Evolutionary conservation across 2,113 vertebrate species (phyloP), one percentile per base, ranked within the genome.

Genomic region (Eidolon helvum): DNA sequence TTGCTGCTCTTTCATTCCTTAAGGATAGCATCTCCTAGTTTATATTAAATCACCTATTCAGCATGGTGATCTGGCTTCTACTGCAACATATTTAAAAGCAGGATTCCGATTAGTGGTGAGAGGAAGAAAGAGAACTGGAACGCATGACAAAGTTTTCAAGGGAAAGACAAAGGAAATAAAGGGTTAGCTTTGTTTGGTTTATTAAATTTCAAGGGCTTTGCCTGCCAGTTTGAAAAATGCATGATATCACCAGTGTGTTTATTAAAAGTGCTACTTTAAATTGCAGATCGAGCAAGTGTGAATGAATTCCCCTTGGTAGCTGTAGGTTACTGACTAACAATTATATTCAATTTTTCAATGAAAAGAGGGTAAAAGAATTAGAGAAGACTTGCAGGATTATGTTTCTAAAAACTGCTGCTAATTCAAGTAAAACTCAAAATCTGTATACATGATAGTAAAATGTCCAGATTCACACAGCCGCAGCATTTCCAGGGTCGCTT

Each of bases 231-330:
- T 97, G 71, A 96, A 95, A 95, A 97, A 91, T 84, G 68, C 78
- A 35, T 91, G 85, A n/a, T 95, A 63, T 90, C 78, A 96, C 30
- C 90, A 82, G 74, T 38, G 26, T 38, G 9, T 97, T 97, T 97
- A 78, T 91, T 96, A 90, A 96, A 96, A 95, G n/a, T 87, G 78
- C 40, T 96, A 91, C 91, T 95, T 92, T 95, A 97, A 93, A 95
- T 90, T 87, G 87, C 79, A 93, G 80, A 96, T 80, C 88, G 57
- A 98, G 90, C 91, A 90, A 97, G 75, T 69, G 89, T 40, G 75
- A 91, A 88, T 40, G 75, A 91, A 88, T 90, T 65, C 40, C 40
- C 75, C 79, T 72, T 48, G 74, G 74, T 84, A 85, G 74, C 35
- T 59, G 26, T 22, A 87, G 57, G 84, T 89, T 90, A 82, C 40